Evolutionary conservation across 2,888 invertebrate species (phyloP).

Genomic region (Holacanthella duospinosa): DNA sequence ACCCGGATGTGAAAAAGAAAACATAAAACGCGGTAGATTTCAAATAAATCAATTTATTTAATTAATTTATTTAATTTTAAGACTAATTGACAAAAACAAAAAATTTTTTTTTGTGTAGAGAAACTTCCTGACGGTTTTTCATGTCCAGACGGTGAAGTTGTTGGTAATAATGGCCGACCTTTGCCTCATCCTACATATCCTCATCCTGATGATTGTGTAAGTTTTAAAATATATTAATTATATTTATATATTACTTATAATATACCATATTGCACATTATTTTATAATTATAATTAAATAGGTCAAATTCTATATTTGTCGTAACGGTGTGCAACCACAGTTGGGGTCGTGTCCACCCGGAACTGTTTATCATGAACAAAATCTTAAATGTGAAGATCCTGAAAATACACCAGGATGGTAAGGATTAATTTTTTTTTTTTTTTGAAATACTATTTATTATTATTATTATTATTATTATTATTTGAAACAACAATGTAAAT

Average conservation of each 20-base stretch:
- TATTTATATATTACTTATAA: no score
- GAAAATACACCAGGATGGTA: slow-evolving; percentile 41
- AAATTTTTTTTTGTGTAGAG: slow-evolving; percentile 49
- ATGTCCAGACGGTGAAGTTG: slow-evolving; percentile 51
- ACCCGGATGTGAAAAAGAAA: slow-evolving; percentile 36
- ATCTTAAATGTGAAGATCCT: slow-evolving; percentile 40
- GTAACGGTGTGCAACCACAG: slow-evolving; percentile 40
- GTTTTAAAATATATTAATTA: slow-evolving; percentile 8
- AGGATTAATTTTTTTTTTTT: slow-evolving; percentile 19
- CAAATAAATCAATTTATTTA: neutral
- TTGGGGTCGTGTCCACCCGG: slow-evolving; percentile 40
- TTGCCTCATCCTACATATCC: slow-evolving; percentile 39
- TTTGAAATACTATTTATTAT: neutral
- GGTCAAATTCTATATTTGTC: slow-evolving; percentile 40
- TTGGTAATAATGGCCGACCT: slow-evolving; percentile 34
- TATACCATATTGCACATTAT: neutral
- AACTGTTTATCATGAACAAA: slow-evolving; percentile 40
- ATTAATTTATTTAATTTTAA: neutral
- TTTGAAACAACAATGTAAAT: no score
- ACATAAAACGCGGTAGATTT: slow-evolving; percentile 28
- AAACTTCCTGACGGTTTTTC: slow-evolving; percentile 71
- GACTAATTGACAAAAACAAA: no score
- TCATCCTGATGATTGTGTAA: slow-evolving; percentile 40
- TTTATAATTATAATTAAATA: neutral
- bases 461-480: no score